Evolutionary conservation across 2,113 vertebrate genomes (phyloP), one percentile per base, ranked within the genome.

Genomic region (Eupsittula cactorum): DNA sequence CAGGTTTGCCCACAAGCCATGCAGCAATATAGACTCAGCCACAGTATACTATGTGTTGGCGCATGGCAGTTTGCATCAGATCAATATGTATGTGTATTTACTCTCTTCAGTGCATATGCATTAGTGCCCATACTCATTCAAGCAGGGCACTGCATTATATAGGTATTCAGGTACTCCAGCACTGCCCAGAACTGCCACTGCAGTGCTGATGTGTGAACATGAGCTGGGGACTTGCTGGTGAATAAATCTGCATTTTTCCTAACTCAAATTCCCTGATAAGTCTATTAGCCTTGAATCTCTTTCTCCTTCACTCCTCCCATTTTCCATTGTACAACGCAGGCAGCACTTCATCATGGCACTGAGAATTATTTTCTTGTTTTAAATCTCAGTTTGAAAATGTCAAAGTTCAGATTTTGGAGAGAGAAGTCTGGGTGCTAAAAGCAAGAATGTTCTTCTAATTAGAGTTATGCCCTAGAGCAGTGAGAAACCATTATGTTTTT

Each of bases 351-450:
- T 70, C n/a, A 4, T 46, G 75, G 78, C 65, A 67, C 69, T 20
- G 60, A 88, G 83, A 93, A 95, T 97, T 94, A 96, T 93, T 96
- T 96, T 82, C 93, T 82, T 95, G 89, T 88, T 97, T 97, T 95
- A 97, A 97, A 93, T 93, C 83, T 95, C 82, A 57, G 95, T 93
- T 95, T 94, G 93, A 97, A 97, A 97, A 97, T 97, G 96, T 93
- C 93, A 95, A 80, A 97, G 93, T 96, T 97, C 96, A 96, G 53
- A 29, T 91, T 96, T 92, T 91, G 91, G 89, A 90, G 90, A 90
- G 80, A 69, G 82, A 70, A 95, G 74, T 65, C 94, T 63, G 77
- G 82, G 73, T 96, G 95, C 94, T 97, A 93, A 96, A 97, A 93
- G 88, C 91, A 95, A 95, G 84, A 93, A 93, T 95, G 93, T 88